A percentile compares a stretch with the other conserved stretches of the same genome.
phyloP scores from a whole-genome alignment of 2,888 invertebrate species.

The Thumatha senex region DNA sequence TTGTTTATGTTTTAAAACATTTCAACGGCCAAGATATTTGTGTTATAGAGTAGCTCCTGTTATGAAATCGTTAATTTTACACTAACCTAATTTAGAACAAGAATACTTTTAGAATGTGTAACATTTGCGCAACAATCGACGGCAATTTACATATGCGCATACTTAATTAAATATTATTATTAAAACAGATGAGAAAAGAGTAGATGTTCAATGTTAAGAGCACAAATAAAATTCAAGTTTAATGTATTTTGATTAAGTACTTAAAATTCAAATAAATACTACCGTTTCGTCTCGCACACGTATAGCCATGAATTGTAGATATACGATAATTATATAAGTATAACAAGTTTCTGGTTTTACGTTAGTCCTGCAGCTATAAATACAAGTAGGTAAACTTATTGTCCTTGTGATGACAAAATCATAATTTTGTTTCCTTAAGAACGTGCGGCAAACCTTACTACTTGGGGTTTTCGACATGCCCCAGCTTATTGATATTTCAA shows the following conservation, averaged over 20 bases:
- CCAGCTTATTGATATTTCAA: no score
- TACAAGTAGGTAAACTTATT: background rate
- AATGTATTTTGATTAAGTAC: background rate
- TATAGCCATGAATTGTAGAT: background rate
- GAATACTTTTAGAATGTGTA: no score
- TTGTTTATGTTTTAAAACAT: no score
- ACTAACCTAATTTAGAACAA: no score
- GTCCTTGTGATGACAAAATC: constrained; percentile 1
- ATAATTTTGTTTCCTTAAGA: background rate
- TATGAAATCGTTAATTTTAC: no score
- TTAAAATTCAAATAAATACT: constrained; percentile 10
- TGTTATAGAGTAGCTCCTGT: no score
- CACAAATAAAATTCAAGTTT: constrained; percentile 4
- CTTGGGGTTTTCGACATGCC: background rate
- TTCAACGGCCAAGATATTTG: no score
- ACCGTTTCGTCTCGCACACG: background rate
- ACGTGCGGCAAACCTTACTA: background rate
- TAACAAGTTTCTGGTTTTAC: background rate
- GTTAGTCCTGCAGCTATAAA: background rate
- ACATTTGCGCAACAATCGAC: no score
- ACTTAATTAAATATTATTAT: background rate
- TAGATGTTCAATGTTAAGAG: constrained; percentile 1
- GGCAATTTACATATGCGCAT: no score
- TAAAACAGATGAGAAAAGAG: constrained; percentile 1
- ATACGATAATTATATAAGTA: background rate